Evolutionary conservation across 2,797 vertebrate genomes (phyloP).

Genomic region (Gymnoscopelus microlampas): DNA sequence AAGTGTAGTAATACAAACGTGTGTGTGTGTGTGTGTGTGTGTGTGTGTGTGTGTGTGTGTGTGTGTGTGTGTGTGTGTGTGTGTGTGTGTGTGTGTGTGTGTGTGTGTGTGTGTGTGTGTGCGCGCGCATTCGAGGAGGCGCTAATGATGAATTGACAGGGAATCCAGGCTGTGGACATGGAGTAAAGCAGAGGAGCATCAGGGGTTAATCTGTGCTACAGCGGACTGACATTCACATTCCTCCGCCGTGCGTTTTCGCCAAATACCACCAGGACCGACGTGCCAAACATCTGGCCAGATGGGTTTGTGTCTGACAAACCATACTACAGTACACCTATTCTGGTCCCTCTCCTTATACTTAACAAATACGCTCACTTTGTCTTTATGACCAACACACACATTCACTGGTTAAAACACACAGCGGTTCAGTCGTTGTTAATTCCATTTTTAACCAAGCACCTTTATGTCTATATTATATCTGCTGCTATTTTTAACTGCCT

Average conservation of each 20-base stretch:
- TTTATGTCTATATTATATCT: too few relatives aligned
- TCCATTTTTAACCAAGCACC: too few relatives aligned
- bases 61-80: conserved; percentile 18
- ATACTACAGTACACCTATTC: too few relatives aligned
- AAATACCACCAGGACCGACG: neutral
- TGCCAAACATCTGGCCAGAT: neutral
- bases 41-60: conserved; percentile 33
- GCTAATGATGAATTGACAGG: conserved; percentile 70
- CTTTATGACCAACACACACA: too few relatives aligned
- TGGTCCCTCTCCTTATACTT: too few relatives aligned
- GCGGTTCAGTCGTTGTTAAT: too few relatives aligned
- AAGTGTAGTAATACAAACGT: too few relatives aligned
- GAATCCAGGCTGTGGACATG: conserved; percentile 41
- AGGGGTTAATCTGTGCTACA: conserved; percentile 63
- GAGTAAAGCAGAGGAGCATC: conserved; percentile 38
- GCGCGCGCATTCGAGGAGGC: neutral
- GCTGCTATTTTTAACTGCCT: too few relatives aligned
- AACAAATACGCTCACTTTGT: too few relatives aligned
- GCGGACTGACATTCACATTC: conserved; percentile 52
- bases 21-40: conserved; percentile 14
- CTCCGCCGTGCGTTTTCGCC: neutral
- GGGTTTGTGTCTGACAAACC: neutral
- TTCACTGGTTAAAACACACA: too few relatives aligned
- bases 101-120: conserved; percentile 8
- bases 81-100: conserved; percentile 28